Evolutionary conservation across 2,797 vertebrate species (phyloP).

Genomic region (Enteromius anoplus): DNA sequence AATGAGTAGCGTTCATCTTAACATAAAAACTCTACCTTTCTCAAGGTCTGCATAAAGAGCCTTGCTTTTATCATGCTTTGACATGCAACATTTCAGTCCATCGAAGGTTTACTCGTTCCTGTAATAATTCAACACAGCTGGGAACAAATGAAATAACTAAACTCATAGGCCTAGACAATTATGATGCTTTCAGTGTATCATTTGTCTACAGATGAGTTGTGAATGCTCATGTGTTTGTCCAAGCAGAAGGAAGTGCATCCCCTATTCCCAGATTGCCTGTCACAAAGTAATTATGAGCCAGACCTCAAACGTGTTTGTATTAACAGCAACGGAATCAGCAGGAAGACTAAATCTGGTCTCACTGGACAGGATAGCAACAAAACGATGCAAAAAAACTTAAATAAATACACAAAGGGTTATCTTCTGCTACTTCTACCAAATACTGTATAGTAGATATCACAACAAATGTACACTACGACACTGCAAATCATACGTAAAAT

Average conservation of each 20-base stretch:
- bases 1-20: not conserved
- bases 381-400: not conserved
- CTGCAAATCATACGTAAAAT: constrained; percentile 30
- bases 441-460: constrained; percentile 4
- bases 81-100: constrained; percentile 18
- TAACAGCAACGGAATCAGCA: not conserved
- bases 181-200: not conserved
- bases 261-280: constrained; percentile 21
- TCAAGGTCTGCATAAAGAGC: constrained; percentile 22
- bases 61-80: constrained; percentile 46
- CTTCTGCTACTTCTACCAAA: constrained; percentile 34
- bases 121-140: constrained; percentile 3
- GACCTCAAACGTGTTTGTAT: not conserved
- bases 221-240: not conserved
- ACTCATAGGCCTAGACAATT: not conserved
- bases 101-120: not conserved
- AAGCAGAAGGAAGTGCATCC: not conserved
- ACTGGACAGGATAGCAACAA: constrained; percentile 10
- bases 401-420: constrained; percentile 15
- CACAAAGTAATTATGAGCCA: constrained; percentile 1
- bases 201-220: not conserved
- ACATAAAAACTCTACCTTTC: not conserved
- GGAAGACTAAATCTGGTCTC: constrained; percentile 21
- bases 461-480: constrained; percentile 12
- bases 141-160: not conserved